These are phyloP conservation scores for Schrankia costaestrigalis DNA, from an alignment of 2,888 invertebrate genomes.

Conservation along the genomic window DNA sequence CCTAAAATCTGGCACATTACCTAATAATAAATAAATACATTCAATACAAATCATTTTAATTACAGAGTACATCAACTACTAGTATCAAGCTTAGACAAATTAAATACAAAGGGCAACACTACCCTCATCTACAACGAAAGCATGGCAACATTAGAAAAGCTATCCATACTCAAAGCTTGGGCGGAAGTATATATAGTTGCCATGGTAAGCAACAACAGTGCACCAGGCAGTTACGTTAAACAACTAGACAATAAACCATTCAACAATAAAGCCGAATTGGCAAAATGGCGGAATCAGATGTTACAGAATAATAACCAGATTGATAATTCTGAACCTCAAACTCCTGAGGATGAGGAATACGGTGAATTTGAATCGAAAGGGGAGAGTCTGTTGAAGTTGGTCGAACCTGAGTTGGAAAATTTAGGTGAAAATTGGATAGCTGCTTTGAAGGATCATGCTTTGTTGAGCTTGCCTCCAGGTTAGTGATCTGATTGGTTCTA, in stretches of 20 bases:
- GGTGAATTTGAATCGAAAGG: slow-evolving; percentile 89
- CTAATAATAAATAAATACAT: not conserved
- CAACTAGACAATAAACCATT: slow-evolving; percentile 69
- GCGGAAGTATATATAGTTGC: slow-evolving; percentile 99
- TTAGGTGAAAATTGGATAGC: slow-evolving; percentile 97
- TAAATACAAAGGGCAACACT: slow-evolving; percentile 87
- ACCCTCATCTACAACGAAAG: slow-evolving; percentile 96
- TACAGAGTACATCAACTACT: slow-evolving; percentile 93
- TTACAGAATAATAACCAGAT: slow-evolving; percentile 57
- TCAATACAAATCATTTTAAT: not conserved
- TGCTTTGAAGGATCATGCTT: slow-evolving; percentile 96
- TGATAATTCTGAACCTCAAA: slow-evolving; percentile 50
- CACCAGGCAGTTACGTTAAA: slow-evolving; percentile 81
- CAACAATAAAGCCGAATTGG: slow-evolving; percentile 62
- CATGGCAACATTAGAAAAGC: slow-evolving; percentile 96
- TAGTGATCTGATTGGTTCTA: slow-evolving; percentile 20
- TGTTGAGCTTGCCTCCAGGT: slow-evolving; percentile 93
- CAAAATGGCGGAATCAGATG: slow-evolving; percentile 65
- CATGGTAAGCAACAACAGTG: slow-evolving; percentile 89
- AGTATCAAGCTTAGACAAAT: slow-evolving; percentile 96
- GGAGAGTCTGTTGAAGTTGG: slow-evolving; percentile 92
- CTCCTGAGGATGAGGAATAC: slow-evolving; percentile 79
- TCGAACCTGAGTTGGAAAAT: slow-evolving; percentile 95
- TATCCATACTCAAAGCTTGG: slow-evolving; percentile 99
- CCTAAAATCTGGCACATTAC: too few species aligned